Evolutionary conservation across 2,113 vertebrate species (phyloP).

Genomic region (Stegostoma tigrinum): DNA sequence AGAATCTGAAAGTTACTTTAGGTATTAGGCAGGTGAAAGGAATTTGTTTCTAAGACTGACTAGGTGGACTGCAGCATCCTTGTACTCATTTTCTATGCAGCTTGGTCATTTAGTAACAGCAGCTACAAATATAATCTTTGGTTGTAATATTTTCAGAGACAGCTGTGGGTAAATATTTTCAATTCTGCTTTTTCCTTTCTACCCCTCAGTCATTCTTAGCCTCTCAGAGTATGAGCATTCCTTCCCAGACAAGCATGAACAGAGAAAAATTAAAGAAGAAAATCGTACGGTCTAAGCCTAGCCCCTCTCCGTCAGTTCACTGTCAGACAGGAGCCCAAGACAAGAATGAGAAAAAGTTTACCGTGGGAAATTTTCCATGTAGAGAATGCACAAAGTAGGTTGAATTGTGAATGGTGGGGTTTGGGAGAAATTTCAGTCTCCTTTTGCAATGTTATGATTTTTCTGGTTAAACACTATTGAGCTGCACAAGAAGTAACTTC

Average conservation of each 20-base stretch:
- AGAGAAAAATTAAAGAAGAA: slow-evolving; percentile 22
- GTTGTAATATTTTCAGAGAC: background rate
- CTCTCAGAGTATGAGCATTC: background rate
- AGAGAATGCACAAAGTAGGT: slow-evolving; percentile 33
- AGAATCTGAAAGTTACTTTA: background rate
- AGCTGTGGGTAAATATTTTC: background rate
- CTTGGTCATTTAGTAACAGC: background rate
- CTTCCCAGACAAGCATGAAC: background rate
- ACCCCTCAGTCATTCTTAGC: background rate
- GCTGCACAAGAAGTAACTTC: background rate
- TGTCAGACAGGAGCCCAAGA: background rate
- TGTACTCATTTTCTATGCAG: background rate
- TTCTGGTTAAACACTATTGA: background rate
- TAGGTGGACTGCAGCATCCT: background rate
- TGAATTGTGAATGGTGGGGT: background rate
- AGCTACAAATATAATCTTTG: background rate
- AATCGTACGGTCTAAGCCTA: background rate
- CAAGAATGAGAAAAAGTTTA: background rate
- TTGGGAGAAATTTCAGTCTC: background rate
- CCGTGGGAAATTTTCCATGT: background rate
- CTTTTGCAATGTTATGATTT: background rate
- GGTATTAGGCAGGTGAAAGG: background rate
- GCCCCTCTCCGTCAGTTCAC: background rate
- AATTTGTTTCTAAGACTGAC: background rate
- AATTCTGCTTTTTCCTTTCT: background rate